Evolutionary conservation across 2,888 invertebrate species (phyloP), one percentile per base, ranked within the genome.

Genomic region (Coremacera marginata): DNA sequence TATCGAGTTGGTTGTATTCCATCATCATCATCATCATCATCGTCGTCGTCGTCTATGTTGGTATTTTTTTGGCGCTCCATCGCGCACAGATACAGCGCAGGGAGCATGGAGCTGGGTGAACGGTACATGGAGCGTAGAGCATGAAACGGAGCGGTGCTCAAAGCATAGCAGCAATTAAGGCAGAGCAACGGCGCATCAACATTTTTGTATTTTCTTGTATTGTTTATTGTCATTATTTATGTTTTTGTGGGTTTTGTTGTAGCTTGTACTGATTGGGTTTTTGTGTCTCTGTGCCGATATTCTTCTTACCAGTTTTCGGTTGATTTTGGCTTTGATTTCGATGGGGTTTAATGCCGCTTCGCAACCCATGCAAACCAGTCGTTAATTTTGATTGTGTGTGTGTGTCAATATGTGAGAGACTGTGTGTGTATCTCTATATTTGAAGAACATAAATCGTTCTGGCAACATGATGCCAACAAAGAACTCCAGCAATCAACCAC

Each of bases 1-100:
- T 87, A 88, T 88, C 87, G 88, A 88, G 88, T 89, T 88, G 86
- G 88, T 88, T 88, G 88, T 85, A 85, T 85, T 85, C 84, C 84
- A 84, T 88, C 88, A 82, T 84, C 84, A 82, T 83, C 82, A 80
- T 74, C 80, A 78, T 79, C 67, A 75, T 60, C 57, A 70, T 49
- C 79, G 84, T 63, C 71, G 77, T 75, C 60, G 78, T 80, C 79
- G 74, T 31, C n/a, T 7, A 37, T 25, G 70, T 70, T 31, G 52
- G 9, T 37, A 22, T 34, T 19, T 19, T n/a, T 52, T n/a, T 51
- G 70, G 55, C 25, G 71, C 57, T 71, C 70, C 70, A 70, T 22
- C 51, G 44, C 44, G 70, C 51, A 51, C 51, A 51, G 67, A 27
- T 16, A 22, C 49, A 44, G 67, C 16, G 25, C 25, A n/a, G 31